Percentiles rank a stretch among this genome's conserved stretches.
phyloP scores from a whole-genome alignment of 2,797 vertebrate genomes.

The Halcyon leucocephala region DNA sequence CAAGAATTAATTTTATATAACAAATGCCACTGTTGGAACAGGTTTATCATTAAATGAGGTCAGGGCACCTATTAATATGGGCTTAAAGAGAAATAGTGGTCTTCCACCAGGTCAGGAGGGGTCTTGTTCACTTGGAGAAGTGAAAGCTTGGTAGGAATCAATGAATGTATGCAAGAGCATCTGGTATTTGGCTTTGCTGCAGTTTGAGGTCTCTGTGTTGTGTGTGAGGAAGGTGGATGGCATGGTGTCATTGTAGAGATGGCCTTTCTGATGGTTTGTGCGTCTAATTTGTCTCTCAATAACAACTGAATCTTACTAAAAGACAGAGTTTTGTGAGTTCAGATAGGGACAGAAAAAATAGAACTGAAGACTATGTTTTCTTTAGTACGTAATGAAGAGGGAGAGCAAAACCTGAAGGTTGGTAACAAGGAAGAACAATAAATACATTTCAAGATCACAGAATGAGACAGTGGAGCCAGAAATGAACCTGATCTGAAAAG shows the following conservation, averaged over 20 bases:
- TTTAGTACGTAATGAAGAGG: background rate
- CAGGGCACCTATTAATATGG: background rate
- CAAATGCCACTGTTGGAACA: background rate
- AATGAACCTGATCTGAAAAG: background rate
- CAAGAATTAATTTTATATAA: background rate
- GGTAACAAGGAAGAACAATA: background rate
- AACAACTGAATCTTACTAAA: background rate
- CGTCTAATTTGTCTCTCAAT: background rate
- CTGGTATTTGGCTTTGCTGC: background rate
- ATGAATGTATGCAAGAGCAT: background rate
- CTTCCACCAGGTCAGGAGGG: background rate
- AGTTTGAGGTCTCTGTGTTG: background rate
- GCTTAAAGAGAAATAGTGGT: background rate
- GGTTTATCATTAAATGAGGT: background rate
- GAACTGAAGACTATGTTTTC: background rate
- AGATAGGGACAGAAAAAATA: background rate
- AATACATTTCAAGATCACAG: background rate
- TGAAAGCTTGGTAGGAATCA: background rate
- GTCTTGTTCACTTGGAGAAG: background rate
- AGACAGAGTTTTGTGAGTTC: background rate
- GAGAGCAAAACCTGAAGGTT: background rate
- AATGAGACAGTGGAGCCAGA: background rate
- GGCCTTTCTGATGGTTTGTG: background rate
- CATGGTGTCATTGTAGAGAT: background rate
- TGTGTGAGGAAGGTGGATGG: background rate